Base-by-base conservation (phyloP, 2,113 vertebrate species). In the Engystomops pustulosus region DNA sequence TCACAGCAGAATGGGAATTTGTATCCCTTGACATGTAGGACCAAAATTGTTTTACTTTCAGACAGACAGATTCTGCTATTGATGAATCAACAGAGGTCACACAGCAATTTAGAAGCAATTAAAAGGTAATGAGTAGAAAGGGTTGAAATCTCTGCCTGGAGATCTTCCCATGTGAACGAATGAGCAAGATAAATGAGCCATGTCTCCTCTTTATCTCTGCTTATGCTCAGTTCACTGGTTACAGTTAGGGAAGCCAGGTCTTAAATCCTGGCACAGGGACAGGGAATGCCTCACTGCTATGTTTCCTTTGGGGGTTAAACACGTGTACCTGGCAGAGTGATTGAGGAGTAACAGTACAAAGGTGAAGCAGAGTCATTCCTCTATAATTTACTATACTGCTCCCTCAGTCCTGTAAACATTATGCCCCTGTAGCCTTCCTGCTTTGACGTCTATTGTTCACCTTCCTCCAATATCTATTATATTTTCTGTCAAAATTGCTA, bases 51-150 rank as follows among this genome's bases (percentile, higher is more conserved):
- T 85, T 85, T 85, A 89, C 88, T 80, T 87, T 89, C 91, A 87
- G 62, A 78, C 75, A 79, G 88, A 90, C 86, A 92, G 90, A 94
- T 94, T 92, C 86, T 7, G 90, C 92, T 95, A 93, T 92, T 93
- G 93, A 95, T 92, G 91, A 85, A 85, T 85, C 82, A 84, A 79
- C 79, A 93, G 91, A 91, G 94, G 94, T 95, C 94, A 95, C 93
- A 93, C 92, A 91, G 93, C 90, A 95, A 95, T 96, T 95, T 95
- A 95, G 93, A 97, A 93, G 92, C 94, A 96, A 96, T 97, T 96
- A 96, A 95, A 96, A 95, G 91, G 92, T 95, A 96, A 96, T 95
- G 92, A 95, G 96, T 93, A 93, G 93, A 91, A 88, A 94, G 89
- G 94, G 93, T 90, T 91, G 91, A 95, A 96, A 93, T 90, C 90